Conservation (phyloP, 2,888 invertebrate genomes). For the Schizaphis graminum region DNA sequence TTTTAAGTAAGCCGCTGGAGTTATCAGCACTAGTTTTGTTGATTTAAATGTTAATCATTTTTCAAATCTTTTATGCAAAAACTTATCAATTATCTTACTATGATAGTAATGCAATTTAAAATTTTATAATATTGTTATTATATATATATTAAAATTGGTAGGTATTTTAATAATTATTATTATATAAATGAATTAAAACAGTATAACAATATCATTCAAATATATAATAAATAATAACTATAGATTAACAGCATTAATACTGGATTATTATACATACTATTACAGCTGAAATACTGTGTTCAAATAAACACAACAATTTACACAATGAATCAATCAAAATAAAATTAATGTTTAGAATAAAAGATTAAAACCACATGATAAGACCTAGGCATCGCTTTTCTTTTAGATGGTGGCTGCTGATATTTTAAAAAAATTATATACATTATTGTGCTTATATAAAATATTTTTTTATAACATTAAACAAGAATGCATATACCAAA, state of each 20-base stretch:
- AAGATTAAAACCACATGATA: neutral
- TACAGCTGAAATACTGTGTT: neutral
- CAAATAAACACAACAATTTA: neutral
- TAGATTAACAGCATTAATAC: neutral
- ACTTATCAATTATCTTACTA: neutral
- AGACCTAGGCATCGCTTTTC: neutral
- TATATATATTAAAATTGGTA: neutral
- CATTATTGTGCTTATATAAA: neutral
- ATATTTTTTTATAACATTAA: neutral
- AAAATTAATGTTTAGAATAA: no score
- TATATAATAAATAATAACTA: neutral
- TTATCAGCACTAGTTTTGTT: neutral
- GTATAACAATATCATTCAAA: neutral
- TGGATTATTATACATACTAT: neutral
- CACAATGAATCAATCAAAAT: neutral
- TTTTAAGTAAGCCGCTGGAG: neutral
- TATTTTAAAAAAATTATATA: neutral
- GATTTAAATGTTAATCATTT: neutral
- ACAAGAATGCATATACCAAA: neutral
- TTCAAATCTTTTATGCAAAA: neutral
- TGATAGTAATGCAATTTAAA: neutral
- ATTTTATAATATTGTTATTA: neutral
- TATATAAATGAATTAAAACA: neutral
- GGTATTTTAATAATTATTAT: neutral
- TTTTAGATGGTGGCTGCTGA: neutral